Percentiles rank a stretch among this genome's conserved stretches.
These are phyloP conservation scores for Ivindomyrus marchei DNA, from an alignment of 2,113 vertebrate genomes.

Conservation along the genomic window DNA sequence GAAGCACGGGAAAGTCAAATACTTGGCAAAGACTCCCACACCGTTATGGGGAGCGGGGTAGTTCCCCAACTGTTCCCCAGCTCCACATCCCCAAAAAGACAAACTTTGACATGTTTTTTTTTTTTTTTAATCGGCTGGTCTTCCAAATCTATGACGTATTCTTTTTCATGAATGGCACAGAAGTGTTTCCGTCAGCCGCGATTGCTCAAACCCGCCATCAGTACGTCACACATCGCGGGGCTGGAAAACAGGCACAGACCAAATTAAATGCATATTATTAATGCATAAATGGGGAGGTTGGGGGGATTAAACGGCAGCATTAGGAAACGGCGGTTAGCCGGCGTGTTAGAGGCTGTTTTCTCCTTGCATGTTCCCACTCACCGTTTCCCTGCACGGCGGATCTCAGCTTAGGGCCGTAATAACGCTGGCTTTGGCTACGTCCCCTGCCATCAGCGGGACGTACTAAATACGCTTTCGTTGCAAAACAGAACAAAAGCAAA, in stretches of 20 bases:
- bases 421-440: conserved; percentile 70
- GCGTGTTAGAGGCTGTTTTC: background rate
- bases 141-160: background rate
- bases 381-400: conserved; percentile 73
- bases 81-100: background rate
- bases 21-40: background rate
- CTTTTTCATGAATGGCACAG: background rate
- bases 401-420: conserved; percentile 78
- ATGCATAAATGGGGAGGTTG: background rate
- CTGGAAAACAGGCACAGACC: background rate
- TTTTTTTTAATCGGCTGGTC: background rate
- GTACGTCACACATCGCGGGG: background rate
- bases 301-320: background rate
- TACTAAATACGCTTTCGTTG: conserved; percentile 78
- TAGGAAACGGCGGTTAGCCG: background rate
- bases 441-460: conserved; percentile 73
- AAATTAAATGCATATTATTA: background rate
- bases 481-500: conserved; percentile 55
- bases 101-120: background rate
- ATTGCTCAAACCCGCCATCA: background rate
- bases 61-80: background rate
- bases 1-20: background rate
- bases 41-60: background rate
- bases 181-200: background rate
- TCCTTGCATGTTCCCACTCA: conserved; percentile 72